phyloP scores from a whole-genome alignment of 2,113 vertebrate genomes.

The Heptranchias perlo region DNA sequence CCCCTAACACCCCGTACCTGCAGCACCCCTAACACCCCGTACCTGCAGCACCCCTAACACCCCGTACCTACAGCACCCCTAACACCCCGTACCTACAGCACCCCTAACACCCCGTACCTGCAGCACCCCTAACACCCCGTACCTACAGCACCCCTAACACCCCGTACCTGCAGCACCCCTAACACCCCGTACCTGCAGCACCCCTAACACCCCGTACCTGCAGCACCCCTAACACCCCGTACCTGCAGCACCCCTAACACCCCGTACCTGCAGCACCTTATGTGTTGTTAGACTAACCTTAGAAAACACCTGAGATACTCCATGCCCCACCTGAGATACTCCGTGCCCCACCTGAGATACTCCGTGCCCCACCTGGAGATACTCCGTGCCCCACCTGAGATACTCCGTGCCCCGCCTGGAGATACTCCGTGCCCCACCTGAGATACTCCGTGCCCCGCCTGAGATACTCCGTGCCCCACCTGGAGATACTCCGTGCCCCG shows the following conservation, averaged over 20 bases:
- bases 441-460: too few relatives aligned
- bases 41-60: not conserved
- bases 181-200: not conserved
- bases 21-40: not conserved
- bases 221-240: not conserved
- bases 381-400: too few relatives aligned
- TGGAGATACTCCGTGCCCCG: too few relatives aligned
- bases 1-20: not conserved
- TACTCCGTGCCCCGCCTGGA: too few relatives aligned
- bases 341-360: too few relatives aligned
- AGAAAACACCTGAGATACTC: too few relatives aligned
- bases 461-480: too few relatives aligned
- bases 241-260: not conserved
- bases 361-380: too few relatives aligned
- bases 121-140: not conserved
- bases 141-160: not conserved
- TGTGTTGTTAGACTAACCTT: not conserved
- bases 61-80: not conserved
- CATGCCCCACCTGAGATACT: too few relatives aligned
- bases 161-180: not conserved
- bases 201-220: not conserved
- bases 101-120: not conserved
- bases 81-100: not conserved
- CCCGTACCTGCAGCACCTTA: not conserved
- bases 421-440: too few relatives aligned